Conservation (phyloP, 2,113 vertebrate species). For the Acrocephalus kingi region DNA sequence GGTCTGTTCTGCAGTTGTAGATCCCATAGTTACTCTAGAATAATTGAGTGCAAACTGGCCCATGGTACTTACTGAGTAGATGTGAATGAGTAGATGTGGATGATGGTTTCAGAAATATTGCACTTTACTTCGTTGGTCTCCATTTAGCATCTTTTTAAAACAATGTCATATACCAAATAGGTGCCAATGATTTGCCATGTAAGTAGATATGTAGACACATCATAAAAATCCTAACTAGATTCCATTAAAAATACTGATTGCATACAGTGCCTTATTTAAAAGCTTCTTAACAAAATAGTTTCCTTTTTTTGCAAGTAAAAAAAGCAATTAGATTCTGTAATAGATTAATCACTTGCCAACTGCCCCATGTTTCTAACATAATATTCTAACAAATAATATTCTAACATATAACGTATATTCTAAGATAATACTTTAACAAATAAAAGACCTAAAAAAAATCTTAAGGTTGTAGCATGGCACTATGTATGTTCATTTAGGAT, state of each 20-base stretch:
- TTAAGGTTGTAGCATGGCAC: background rate
- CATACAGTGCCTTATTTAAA: background rate
- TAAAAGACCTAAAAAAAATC: background rate
- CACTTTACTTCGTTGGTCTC: background rate
- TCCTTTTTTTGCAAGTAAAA: background rate
- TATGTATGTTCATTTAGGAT: background rate
- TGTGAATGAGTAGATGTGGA: background rate
- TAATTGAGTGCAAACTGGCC: background rate
- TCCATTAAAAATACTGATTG: background rate
- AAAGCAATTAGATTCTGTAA: constrained; percentile 9
- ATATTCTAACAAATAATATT: background rate
- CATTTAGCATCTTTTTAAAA: background rate
- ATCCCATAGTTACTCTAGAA: background rate
- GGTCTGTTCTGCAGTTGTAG: background rate
- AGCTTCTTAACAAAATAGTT: background rate
- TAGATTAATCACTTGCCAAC: constrained; percentile 7
- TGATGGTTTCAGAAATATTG: background rate
- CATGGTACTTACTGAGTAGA: background rate
- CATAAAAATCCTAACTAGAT: background rate
- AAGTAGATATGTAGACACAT: background rate
- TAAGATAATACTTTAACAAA: background rate
- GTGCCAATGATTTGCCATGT: background rate
- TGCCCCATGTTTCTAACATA: background rate
- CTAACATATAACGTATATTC: background rate
- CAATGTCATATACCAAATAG: background rate